Evolutionary conservation across 2,797 vertebrate species (phyloP), one percentile per base, ranked within the genome.

Genomic region (Chiroxiphia lanceolata): DNA sequence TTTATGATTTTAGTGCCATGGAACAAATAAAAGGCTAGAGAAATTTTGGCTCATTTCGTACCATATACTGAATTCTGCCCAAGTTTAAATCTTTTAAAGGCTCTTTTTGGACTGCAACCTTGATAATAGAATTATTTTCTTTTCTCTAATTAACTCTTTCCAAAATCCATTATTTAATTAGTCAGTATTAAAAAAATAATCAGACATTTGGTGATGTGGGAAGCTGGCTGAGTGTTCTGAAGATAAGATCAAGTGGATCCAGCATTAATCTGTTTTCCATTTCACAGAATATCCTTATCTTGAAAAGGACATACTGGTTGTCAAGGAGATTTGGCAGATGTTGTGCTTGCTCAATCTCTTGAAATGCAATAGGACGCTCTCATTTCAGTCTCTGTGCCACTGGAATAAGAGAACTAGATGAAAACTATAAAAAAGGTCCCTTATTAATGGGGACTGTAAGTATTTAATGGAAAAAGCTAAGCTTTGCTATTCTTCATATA

Each of bases 311-410:
- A 92, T 77, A 74, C 74, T 93, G 64, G 94, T 95, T 95, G 94
- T 72, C 95, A 94, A 89, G 95, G 93, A 95, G 93, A 94, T 92
- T 89, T 94, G 93, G 94, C 94, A 95, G 94, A 95, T 95, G 94
- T 79, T 80, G 36, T 93, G 82, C 85, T 86, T 50, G 76, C 65
- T 93, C 93, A 89, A 64, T 85, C 91, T 85, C 87, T 45, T 75
- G 84, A 93, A 91, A 93, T 64, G 91, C 78, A 89, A 60, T 10
- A 83, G 89, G 87, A 93, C 82, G 63, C 25, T 74, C 60, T 75
- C 16, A 4, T 87, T 91, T 70, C 64, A 53, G 64, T 77, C 40
- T 77, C 54, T 74, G 68, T 93, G 79, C 68, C 64, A 59, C 76
- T 75, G 76, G 71, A 93, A 85, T 42, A 74, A 38, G 42, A 81